Evolutionary conservation across 2,797 vertebrate species (phyloP).

Genomic region (Hydrolagus colliei): DNA sequence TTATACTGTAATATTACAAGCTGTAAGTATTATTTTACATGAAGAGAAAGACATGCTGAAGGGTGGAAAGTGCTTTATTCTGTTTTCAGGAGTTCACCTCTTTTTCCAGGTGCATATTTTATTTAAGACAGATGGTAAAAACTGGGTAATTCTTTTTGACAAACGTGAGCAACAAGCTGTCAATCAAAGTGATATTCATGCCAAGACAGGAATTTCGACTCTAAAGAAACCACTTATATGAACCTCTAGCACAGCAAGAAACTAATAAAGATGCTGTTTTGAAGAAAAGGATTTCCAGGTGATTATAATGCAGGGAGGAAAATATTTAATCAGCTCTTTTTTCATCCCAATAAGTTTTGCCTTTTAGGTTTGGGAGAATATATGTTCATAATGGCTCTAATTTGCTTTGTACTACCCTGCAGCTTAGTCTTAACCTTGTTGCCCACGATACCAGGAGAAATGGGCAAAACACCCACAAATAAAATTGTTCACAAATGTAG

Average conservation of each 20-base stretch:
- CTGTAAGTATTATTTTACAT: not conserved
- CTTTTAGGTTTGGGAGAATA: too few relatives aligned
- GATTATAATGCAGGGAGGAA: not conserved
- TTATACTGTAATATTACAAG: not conserved
- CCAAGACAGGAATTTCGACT: constrained; percentile 58
- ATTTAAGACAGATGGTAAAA: constrained; percentile 68
- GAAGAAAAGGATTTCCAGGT: not conserved
- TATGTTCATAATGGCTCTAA: too few relatives aligned
- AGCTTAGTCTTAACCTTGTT: too few relatives aligned
- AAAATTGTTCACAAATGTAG: too few relatives aligned
- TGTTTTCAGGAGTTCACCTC: constrained; percentile 63
- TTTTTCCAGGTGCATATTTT: constrained; percentile 79
- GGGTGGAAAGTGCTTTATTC: not conserved
- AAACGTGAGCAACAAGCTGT: constrained; percentile 64
- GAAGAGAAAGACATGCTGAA: not conserved
- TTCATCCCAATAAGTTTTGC: too few relatives aligned
- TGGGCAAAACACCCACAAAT: too few relatives aligned
- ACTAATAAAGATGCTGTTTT: not conserved
- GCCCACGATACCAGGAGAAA: too few relatives aligned
- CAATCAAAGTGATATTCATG: constrained; percentile 69
- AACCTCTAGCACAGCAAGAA: constrained; percentile 48
- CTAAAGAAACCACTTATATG: constrained; percentile 66
- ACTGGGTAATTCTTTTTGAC: constrained; percentile 66
- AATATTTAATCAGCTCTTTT: not conserved
- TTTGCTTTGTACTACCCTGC: too few relatives aligned